Base-by-base conservation (phyloP, 2,797 vertebrate genomes). In the Schizopygopsis pylzovi region DNA sequence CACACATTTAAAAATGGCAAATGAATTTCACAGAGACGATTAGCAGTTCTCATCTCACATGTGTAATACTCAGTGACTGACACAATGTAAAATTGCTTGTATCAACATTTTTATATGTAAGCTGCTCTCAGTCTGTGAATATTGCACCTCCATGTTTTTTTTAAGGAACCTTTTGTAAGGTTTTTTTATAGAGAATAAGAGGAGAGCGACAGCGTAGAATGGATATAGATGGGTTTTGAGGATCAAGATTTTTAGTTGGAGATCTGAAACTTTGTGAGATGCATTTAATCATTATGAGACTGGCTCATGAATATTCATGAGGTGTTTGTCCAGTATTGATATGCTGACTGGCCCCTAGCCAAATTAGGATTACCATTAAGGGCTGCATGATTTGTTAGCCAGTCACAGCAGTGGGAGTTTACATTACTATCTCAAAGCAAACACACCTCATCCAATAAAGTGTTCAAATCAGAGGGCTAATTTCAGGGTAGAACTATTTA, bases 191-290 rank as follows among this genome's bases (percentile, higher is more conserved):
- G 11, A 59, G 12, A 25, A 10, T 10, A 56, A 15, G 49, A 56
- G 15, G 11, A 56, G 10, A 11, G 1, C 6, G 15, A 61, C 4
- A 18, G 13, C n/a, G 43, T 76, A 37, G 25, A 54, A 75, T 52
- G 25, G 28, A 28, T 75, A 20, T 16, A 41, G 54, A 78, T 59
- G 7, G 76, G 13, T 5, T 79, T 79, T 79, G 12, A 37, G 67
- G 49, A 56, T 56, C 28, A 39, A 22, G 6, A 77, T 76, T 76
- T 76, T 76, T 76, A 54, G 49, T 22, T 54, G 28, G 16, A 76
- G 20, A 54, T 76, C 73, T 16, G 12, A 33, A 75, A 52, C 25
- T 75, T 18, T 15, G 45, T 18, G n/a, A 13, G 39, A 45, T 45
- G n/a, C n/a, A 25, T 47, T 25, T 47, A 47, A 45, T 47, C 37